Evolutionary conservation across 2,797 vertebrate species (phyloP), one percentile per base, ranked within the genome.

Genomic region (Nannoperca obscura): DNA sequence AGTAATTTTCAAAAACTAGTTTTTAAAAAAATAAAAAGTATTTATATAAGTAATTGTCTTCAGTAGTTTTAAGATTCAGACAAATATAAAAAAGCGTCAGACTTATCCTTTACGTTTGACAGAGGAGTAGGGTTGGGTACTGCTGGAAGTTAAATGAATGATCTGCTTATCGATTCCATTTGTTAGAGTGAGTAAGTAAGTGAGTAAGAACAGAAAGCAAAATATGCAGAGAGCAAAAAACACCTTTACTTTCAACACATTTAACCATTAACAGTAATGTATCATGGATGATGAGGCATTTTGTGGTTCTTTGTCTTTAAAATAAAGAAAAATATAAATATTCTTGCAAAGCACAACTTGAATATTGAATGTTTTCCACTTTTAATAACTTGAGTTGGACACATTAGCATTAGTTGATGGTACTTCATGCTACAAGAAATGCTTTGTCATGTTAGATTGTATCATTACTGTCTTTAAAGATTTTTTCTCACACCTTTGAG

Each of bases 191-290:
- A n/a, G n/a, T n/a, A n/a, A n/a, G n/a, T n/a, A n/a, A n/a, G n/a
- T n/a, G 11, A 24, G 11, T 32, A n/a, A 50, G 7, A 57, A 34
- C 44, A 30, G 0, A 57, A 66, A 66, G 24, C 15, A 34, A 69
- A 59, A 27, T 2, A 30, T 8, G 24, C 3, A n/a, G 2, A 55
- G n/a, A 44, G n/a, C 40, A 27, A 67, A 34, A 30, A 34, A 5
- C 3, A n/a, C 22, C 5, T 57, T 49, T 22, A 36, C 38, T 53
- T 64, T 60, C 54, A 71, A 32, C 12, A 52, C 24, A 65, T 70
- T 47, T 38, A n/a, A 47, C 44, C n/a, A 50, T 24, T 17, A 22
- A 32, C 19, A 42, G 22, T 61, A 11, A 20, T 1, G 22, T 42
- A 1, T 46, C 22, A 40, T 36, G 22, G 47, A 32, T 27, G 15